Evolutionary conservation across 2,113 vertebrate species (phyloP), one percentile per base, ranked within the genome.

Genomic region (Agapornis roseicollis): DNA sequence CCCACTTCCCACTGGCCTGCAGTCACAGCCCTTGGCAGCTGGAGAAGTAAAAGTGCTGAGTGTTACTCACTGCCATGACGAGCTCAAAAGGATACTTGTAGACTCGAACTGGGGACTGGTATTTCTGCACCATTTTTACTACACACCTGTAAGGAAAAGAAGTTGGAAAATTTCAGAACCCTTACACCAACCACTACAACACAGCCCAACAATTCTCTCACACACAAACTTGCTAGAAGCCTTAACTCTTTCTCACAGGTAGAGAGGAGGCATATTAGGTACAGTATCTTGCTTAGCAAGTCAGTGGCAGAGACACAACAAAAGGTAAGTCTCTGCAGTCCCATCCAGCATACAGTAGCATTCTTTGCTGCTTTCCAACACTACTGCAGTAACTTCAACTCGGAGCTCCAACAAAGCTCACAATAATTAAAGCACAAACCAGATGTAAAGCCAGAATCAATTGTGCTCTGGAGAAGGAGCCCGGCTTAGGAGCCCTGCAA

Each of bases 71-170:
- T 93, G 98, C 98, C 98, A 99, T 99, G 96, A 99, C 98, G 71
- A 99, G 97, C 89, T 99, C 98, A 13, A 99, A 99, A 1, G 98
- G 98, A 49, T 98, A 98, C 93, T 99, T 99, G 98, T 99, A 99
- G 95, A 99, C 97, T 52, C 98, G 97, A 53, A 99, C 98, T 27
- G 98, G 98, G 65, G 98, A 99, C 87, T 98, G 98, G 79, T 98
- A 99, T 76, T 98, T 98, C 96, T 99, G 98, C 95, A 99, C 98
- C 98, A 99, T 99, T 95, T 97, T 98, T 92, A 70, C 52, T 20
- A 37, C 33, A 79, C 74, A 74, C 91, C 88, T 93, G 79, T 13
- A 85, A 85, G 0, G 82, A 80, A 85, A 52, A 88, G 25, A 95
- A 61, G 95, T 68, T 1, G 13, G 39, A n/a, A 78, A 5, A 63